Conservation (phyloP, 1,140 invertebrate genomes). For the Wiebesia pumilae region DNA sequence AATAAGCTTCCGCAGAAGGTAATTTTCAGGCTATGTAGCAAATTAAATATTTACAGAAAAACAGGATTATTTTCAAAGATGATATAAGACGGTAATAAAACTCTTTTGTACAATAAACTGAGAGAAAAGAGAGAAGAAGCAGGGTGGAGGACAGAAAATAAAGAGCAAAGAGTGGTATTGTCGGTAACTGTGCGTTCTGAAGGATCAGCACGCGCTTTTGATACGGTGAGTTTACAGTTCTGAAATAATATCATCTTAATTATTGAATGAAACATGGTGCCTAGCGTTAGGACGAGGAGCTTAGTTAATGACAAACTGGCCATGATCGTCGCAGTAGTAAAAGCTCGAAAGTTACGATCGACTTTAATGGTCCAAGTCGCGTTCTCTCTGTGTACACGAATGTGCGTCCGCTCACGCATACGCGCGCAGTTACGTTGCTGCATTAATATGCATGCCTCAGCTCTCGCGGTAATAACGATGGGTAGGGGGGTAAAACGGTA, state of each 20-base stretch:
- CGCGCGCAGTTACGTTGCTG: not conserved
- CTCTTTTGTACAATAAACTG: conserved; percentile 21
- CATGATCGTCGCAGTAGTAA: conserved; percentile 43
- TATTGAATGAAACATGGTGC: conserved; percentile 52
- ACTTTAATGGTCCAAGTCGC: conserved; percentile 23
- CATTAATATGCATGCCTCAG: conserved; percentile 46
- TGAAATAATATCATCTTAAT: conserved; percentile 55
- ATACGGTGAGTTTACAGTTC: conserved; percentile 28
- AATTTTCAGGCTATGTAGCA: not conserved
- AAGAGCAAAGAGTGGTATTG: not conserved
- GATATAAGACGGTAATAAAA: conserved; percentile 12
- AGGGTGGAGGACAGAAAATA: not conserved
- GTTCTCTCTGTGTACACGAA: not conserved
- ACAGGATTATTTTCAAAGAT: conserved; percentile 2
- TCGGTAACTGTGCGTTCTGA: not conserved
- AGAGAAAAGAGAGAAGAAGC: not conserved
- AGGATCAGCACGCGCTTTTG: too few relatives aligned
- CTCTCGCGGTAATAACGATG: conserved; percentile 29
- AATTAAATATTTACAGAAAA: conserved; percentile 34
- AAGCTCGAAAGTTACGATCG: conserved; percentile 47
- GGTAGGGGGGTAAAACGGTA: conserved; percentile 28
- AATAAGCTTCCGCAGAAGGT: not conserved
- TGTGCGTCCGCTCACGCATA: not conserved
- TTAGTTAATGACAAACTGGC: conserved; percentile 57
- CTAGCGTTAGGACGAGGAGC: not conserved